Conservation (phyloP, 2,888 invertebrate species). For the Calameuta idolon region DNA sequence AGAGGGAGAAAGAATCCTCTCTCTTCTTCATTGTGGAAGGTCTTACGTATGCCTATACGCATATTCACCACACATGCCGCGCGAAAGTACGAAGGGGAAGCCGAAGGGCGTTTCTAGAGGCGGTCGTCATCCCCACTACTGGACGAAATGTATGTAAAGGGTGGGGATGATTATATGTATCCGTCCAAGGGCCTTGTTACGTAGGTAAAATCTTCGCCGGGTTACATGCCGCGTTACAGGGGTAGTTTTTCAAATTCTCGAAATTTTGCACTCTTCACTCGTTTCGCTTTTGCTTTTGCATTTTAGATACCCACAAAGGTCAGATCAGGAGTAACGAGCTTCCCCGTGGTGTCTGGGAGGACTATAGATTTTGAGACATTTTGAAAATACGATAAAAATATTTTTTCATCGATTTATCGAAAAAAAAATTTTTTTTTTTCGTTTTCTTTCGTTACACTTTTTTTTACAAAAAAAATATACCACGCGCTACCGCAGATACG, state of each 20-base stretch:
- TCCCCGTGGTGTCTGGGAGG: too few species aligned
- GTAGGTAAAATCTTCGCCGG: neutral
- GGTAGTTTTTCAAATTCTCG: neutral
- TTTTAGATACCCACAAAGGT: too few species aligned
- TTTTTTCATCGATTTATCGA: too few species aligned
- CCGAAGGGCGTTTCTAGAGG: conserved; percentile 66
- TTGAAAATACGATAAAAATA: too few species aligned
- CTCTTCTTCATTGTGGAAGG: neutral
- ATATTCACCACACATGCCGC: neutral
- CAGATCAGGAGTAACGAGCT: too few species aligned
- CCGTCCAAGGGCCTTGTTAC: conserved; percentile 7
- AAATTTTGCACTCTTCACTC: neutral
- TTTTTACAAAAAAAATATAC: neutral
- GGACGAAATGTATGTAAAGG: conserved; percentile 33
- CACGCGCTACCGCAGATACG: neutral
- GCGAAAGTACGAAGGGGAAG: conserved; percentile 40
- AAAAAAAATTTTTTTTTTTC: too few species aligned
- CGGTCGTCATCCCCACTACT: conserved; percentile 61
- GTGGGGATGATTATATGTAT: conserved; percentile 25
- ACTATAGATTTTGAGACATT: too few species aligned
- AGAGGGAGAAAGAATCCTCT: neutral
- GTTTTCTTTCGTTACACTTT: neutral
- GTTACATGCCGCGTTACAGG: too few species aligned
- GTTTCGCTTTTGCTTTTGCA: neutral
- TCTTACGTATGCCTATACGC: neutral